Conservation (phyloP, 2,113 vertebrate species). For the Tragelaphus imberbis region DNA sequence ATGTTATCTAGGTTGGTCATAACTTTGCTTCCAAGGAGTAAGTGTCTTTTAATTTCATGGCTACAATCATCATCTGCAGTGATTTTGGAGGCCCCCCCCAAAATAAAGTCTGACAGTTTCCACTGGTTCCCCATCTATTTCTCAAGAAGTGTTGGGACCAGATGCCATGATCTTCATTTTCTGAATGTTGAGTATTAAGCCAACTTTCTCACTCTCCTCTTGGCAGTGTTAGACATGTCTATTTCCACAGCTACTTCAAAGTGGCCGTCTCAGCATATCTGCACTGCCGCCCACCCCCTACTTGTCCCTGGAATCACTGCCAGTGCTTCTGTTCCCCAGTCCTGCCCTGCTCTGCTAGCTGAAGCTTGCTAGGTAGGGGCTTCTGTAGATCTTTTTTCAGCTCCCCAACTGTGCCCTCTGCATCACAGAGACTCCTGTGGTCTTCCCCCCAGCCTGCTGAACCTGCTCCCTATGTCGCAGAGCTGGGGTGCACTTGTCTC, state of each 20-base stretch:
- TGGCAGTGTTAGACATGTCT: neutral
- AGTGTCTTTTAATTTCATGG: no score
- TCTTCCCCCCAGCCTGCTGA: neutral
- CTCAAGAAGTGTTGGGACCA: no score
- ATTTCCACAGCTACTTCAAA: neutral
- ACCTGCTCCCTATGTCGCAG: accelerated
- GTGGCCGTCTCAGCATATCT: neutral
- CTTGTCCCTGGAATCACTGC: neutral
- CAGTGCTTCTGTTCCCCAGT: neutral
- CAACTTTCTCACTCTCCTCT: no score
- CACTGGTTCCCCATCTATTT: no score
- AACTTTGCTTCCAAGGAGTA: no score
- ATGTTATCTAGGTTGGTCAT: no score
- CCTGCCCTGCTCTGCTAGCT: neutral
- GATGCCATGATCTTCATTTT: no score
- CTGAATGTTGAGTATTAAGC: no score
- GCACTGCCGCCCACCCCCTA: neutral
- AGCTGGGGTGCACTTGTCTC: neutral
- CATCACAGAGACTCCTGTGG: neutral
- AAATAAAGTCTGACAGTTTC: no score
- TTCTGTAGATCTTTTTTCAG: neutral
- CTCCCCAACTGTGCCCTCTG: neutral
- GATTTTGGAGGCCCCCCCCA: no score
- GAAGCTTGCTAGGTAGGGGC: neutral
- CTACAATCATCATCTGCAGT: no score